These are phyloP conservation scores for Ptychoptera contaminata DNA, from an alignment of 2,888 invertebrate genomes.

Conservation along the genomic window DNA sequence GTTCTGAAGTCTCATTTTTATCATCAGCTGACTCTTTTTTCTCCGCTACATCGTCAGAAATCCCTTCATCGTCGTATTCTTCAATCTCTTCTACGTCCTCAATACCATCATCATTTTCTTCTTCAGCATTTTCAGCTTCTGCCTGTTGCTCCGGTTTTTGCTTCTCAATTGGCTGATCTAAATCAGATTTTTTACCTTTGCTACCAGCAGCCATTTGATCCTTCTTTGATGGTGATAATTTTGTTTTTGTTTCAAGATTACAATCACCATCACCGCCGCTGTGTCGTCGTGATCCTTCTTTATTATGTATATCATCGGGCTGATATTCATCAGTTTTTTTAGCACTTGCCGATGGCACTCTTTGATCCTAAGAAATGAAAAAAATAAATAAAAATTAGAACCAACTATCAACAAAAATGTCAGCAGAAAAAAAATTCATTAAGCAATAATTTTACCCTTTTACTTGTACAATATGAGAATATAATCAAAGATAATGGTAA, in stretches of 20 bases:
- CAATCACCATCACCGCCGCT: slow-evolving; percentile 11
- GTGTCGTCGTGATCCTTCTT: slow-evolving; percentile 4
- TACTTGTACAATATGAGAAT: slow-evolving; percentile 60
- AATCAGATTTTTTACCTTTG: slow-evolving; percentile 29
- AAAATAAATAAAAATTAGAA: neutral
- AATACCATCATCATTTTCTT: slow-evolving; percentile 9
- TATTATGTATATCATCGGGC: slow-evolving; percentile 36
- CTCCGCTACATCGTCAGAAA: neutral
- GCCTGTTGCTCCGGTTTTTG: neutral
- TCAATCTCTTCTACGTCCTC: slow-evolving; percentile 4
- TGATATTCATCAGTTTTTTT: slow-evolving; percentile 59
- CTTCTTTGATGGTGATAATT: slow-evolving; percentile 9
- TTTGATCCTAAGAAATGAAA: neutral
- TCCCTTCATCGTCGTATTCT: slow-evolving; percentile 1
- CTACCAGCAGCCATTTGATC: slow-evolving; percentile 21
- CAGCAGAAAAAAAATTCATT: neutral
- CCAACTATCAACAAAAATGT: neutral
- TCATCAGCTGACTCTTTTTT: neutral
- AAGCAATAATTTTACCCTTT: slow-evolving; percentile 31
- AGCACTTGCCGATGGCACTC: slow-evolving; percentile 32
- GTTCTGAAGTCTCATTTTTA: neutral
- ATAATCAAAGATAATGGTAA: slow-evolving; percentile 63
- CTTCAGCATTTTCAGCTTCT: slow-evolving; percentile 7
- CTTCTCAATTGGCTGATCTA: slow-evolving; percentile 18
- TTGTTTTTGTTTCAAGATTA: slow-evolving; percentile 10